Evolutionary conservation across 2,888 invertebrate species (phyloP).

Genomic region (Allophyes oxyacanthae): DNA sequence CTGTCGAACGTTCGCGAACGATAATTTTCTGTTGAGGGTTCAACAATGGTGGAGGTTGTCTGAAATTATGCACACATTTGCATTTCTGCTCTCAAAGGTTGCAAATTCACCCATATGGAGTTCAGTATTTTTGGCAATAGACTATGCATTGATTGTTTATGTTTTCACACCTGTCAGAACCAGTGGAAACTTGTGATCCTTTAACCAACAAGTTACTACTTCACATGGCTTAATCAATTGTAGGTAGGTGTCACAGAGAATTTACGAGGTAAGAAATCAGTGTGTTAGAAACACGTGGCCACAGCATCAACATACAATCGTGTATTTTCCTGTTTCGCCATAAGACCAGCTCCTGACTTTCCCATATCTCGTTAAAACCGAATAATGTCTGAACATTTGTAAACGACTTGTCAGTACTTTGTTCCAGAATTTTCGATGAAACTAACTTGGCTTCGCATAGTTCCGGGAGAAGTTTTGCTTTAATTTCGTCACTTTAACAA

Average conservation of each 20-base stretch:
- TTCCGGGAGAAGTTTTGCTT: conserved; percentile 36
- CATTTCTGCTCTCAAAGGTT: no score
- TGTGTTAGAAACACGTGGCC: conserved; percentile 24
- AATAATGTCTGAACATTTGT: conserved; percentile 46
- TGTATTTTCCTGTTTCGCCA: conserved; percentile 46
- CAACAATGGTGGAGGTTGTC: not conserved
- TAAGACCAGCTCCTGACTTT: conserved; percentile 44
- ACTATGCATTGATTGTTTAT: not conserved
- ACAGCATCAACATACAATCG: conserved; percentile 48
- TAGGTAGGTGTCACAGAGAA: conserved; percentile 35
- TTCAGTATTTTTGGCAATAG: no score
- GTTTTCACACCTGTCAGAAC: not conserved
- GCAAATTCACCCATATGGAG: no score
- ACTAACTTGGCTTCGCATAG: conserved; percentile 16
- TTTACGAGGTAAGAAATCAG: conserved; percentile 47
- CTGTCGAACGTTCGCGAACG: conserved; percentile 5
- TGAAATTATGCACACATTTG: not conserved
- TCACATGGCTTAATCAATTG: conserved; percentile 33
- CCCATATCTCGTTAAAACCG: conserved; percentile 49
- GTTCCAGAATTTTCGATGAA: conserved; percentile 23
- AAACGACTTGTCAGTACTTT: conserved; percentile 22
- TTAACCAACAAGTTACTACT: conserved; percentile 8
- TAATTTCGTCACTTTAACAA: no score
- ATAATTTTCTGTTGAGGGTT: no score
- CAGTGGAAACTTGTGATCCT: conserved; percentile 6